Conservation (phyloP, 2,113 vertebrate species). For the Rattus norvegicus region GRCr8 NC_086023.1:156208501-156209000, state of each 20-base stretch:
- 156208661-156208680: no score
- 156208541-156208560: no score
- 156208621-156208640: no score
- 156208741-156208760: neutral
- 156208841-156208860: conserved; percentile 55
- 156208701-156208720: no score
- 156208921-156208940: neutral
- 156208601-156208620: no score
- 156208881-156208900: neutral
- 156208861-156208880: conserved; percentile 36
- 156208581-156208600: no score
- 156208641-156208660: no score
- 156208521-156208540: no score
- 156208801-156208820: neutral
- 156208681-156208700: no score
- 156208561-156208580: no score
- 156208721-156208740: neutral
- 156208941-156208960: neutral
- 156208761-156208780: neutral
- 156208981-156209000: conserved; percentile 22
- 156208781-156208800: conserved; percentile 9
- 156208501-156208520: no score
- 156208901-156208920: conserved; percentile 38
- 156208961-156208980: neutral
- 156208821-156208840: conserved; percentile 33